Evolutionary conservation across 2,797 vertebrate species (phyloP).

Genomic region (Synanceia verrucosa): DNA sequence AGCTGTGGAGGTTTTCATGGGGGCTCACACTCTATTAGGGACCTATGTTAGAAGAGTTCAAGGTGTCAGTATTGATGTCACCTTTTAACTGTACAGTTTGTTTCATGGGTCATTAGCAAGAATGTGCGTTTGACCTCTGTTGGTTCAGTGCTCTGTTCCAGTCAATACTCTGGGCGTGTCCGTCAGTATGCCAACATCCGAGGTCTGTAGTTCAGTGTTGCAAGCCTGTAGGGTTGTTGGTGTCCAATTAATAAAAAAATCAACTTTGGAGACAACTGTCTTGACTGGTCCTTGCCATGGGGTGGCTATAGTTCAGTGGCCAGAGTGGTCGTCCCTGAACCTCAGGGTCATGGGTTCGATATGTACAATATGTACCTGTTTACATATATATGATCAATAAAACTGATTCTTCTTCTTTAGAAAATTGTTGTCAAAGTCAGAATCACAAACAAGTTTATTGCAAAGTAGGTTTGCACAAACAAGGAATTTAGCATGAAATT

Average conservation of each 20-base stretch:
- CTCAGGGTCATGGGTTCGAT: too few relatives aligned
- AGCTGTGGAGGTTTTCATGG: slow-evolving; percentile 27
- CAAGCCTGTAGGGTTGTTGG: not conserved
- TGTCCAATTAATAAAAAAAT: not conserved
- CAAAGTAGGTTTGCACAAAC: too few relatives aligned
- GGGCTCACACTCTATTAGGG: slow-evolving; percentile 10
- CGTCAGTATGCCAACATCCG: slow-evolving; percentile 18
- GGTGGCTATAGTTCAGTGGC: too few relatives aligned
- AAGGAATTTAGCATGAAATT: too few relatives aligned
- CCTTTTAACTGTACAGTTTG: slow-evolving; percentile 45
- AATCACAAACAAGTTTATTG: too few relatives aligned
- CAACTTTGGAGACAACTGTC: too few relatives aligned
- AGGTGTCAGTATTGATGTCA: slow-evolving; percentile 43
- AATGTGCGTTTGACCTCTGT: slow-evolving; percentile 43
- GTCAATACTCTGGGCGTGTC: slow-evolving; percentile 38
- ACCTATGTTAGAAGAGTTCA: slow-evolving; percentile 17
- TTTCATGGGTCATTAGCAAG: slow-evolving; percentile 51
- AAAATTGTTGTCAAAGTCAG: too few relatives aligned
- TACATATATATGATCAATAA: too few relatives aligned
- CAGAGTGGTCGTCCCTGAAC: too few relatives aligned
- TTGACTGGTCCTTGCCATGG: too few relatives aligned
- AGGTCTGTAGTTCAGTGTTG: slow-evolving; percentile 15
- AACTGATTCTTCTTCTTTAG: too few relatives aligned
- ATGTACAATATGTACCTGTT: too few relatives aligned
- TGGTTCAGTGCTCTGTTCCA: slow-evolving; percentile 19